Evolutionary conservation across 1,140 invertebrate species (phyloP).

Genomic region (Drosophila miranda): DNA sequence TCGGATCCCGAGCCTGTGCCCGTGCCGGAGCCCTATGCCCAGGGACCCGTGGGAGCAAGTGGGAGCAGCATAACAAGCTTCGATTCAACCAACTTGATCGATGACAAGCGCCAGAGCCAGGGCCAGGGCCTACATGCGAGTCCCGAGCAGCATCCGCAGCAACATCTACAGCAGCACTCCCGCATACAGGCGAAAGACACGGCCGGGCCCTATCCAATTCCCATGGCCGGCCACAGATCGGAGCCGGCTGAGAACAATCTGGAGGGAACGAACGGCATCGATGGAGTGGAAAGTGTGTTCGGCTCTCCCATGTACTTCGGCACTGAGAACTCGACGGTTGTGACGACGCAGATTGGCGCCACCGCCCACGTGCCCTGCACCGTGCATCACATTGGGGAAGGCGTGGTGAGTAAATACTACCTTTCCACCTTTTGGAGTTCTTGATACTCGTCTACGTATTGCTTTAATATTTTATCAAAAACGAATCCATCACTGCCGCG

Average conservation of each 20-base stretch:
- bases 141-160: conserved; percentile 39
- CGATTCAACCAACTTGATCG: conserved; percentile 74
- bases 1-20: conserved; percentile 19
- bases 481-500: conserved; percentile 58
- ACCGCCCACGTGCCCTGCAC: conserved; percentile 91
- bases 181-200: conserved; percentile 76
- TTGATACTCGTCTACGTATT: conserved; percentile 15
- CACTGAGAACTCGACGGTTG: conserved; percentile 90
- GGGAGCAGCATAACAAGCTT: conserved; percentile 78
- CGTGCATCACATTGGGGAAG: conserved; percentile 92
- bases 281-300: conserved; percentile 69
- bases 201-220: conserved; percentile 68
- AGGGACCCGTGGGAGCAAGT: conserved; percentile 26
- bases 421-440: neutral
- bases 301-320: conserved; percentile 87
- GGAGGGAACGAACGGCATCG: conserved; percentile 52
- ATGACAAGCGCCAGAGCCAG: conserved; percentile 60
- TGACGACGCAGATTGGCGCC: conserved; percentile 91
- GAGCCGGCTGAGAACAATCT: conserved; percentile 66
- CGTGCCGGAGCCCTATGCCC: conserved; percentile 30
- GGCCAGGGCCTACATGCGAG: conserved; percentile 31
- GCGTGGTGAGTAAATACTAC: conserved; percentile 87
- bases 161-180: conserved; percentile 43
- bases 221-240: conserved; percentile 42
- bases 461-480: conserved; percentile 74